phyloP scores from a whole-genome alignment of 2,797 vertebrate genomes.

The Pachyuromys duprasi region DNA sequence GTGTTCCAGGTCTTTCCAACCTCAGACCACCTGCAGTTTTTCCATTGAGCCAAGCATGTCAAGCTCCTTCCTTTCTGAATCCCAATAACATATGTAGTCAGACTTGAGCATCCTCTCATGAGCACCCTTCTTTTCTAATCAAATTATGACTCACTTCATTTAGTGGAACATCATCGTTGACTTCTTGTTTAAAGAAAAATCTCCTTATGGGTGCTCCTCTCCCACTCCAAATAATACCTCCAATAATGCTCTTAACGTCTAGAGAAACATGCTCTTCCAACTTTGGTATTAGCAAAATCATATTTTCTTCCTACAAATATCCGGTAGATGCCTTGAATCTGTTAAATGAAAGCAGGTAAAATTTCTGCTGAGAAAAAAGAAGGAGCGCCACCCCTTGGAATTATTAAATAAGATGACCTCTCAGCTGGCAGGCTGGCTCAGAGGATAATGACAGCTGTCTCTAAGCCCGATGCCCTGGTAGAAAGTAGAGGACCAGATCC shows the following conservation, averaged over 20 bases:
- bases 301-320: background rate
- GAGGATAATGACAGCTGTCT: background rate
- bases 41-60: background rate
- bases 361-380: background rate
- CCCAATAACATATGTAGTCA: background rate
- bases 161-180: background rate
- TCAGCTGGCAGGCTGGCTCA: background rate
- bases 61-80: background rate
- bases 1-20: background rate
- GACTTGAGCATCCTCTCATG: conserved; percentile 2
- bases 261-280: background rate
- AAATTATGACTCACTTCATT: background rate
- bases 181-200: conserved; percentile 39
- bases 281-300: background rate
- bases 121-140: background rate
- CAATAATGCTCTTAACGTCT: background rate
- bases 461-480: background rate
- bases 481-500: background rate
- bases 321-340: conserved; percentile 5
- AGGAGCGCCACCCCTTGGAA: background rate
- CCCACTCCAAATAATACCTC: background rate
- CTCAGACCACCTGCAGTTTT: background rate
- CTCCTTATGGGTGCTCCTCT: background rate
- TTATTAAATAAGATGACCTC: background rate
- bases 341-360: background rate